phyloP scores from a whole-genome alignment of 2,797 vertebrate genomes.

The Sciurus carolinensis region DNA sequence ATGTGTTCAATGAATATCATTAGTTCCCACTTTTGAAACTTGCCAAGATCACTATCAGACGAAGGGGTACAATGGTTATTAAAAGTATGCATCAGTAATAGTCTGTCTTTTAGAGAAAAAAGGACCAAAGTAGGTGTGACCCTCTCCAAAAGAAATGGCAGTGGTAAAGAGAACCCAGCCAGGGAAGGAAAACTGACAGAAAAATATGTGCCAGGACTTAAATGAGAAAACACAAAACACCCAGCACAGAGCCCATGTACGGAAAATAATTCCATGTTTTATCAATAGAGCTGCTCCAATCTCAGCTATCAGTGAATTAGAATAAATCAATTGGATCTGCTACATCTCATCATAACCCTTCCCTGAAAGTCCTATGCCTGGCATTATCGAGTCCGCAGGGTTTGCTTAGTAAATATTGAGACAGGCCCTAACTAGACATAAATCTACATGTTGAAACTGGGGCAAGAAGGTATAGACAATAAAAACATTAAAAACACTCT shows the following conservation, averaged over 20 bases:
- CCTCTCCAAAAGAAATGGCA: neutral
- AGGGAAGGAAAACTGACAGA: neutral
- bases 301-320: neutral
- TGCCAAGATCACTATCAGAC: neutral
- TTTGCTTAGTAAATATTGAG: neutral
- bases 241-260: neutral
- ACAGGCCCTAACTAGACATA: neutral
- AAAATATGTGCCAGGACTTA: neutral
- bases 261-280: slow-evolving; percentile 5
- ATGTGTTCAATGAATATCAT: neutral
- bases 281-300: neutral
- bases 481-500: neutral
- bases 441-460: neutral
- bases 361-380: neutral
- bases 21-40: neutral
- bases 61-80: neutral
- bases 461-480: neutral
- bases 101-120: neutral
- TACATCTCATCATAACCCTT: neutral
- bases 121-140: neutral
- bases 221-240: neutral
- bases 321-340: neutral
- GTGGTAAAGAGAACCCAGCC: neutral
- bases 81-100: neutral
- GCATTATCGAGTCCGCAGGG: neutral